Evolutionary conservation across 2,113 vertebrate species (phyloP).

Genomic region (Lamprotornis superbus): DNA sequence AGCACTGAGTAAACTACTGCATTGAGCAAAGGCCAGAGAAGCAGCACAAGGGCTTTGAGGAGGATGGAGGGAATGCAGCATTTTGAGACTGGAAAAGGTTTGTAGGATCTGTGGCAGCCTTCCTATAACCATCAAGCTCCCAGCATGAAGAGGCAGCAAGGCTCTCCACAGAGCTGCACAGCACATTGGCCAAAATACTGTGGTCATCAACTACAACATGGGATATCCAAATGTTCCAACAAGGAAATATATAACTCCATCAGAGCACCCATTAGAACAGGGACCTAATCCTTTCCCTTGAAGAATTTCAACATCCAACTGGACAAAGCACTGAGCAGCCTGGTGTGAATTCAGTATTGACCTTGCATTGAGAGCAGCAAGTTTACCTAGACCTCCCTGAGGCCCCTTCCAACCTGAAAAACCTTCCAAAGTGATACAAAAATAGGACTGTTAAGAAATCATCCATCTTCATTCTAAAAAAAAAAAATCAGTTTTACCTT

Average conservation of each 20-base stretch:
- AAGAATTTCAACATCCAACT: neutral
- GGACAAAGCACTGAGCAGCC: neutral
- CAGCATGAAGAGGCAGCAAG: neutral
- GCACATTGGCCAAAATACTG: neutral
- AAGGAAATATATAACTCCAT: neutral
- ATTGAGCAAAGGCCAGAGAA: neutral
- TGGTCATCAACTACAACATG: neutral
- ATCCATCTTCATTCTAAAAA: neutral
- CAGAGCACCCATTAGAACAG: neutral
- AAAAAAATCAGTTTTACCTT: neutral
- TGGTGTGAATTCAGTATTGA: neutral
- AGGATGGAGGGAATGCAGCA: neutral
- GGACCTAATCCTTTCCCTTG: neutral
- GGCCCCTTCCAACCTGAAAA: neutral
- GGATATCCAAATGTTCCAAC: neutral
- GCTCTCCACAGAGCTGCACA: neutral
- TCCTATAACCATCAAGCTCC: neutral
- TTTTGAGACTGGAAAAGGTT: neutral
- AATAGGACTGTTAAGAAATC: neutral
- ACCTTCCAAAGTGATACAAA: neutral
- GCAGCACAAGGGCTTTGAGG: neutral
- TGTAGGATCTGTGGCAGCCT: neutral
- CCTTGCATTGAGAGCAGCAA: neutral
- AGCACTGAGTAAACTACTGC: neutral
- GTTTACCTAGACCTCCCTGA: neutral